These are phyloP conservation scores for Brachyptera risi DNA, from an alignment of 2,888 invertebrate genomes.

Conservation along the genomic window DNA sequence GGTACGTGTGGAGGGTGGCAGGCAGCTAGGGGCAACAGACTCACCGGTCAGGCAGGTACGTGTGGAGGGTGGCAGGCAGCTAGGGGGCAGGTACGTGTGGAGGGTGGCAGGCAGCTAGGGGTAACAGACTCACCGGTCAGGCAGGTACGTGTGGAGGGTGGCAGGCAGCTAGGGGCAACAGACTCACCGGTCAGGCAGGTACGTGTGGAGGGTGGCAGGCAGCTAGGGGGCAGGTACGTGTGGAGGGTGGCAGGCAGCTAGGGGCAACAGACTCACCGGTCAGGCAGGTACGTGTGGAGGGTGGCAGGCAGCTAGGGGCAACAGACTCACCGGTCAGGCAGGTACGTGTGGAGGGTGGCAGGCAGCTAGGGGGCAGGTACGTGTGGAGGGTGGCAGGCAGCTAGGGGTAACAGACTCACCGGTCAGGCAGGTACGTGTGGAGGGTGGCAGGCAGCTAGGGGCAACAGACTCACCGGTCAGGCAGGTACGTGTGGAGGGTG, in stretches of 20 bases:
- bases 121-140: slow-evolving; percentile 51
- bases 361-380: slow-evolving; percentile 80
- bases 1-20: slow-evolving; percentile 88
- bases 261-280: slow-evolving; percentile 43
- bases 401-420: too few relatives aligned
- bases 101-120: too few relatives aligned
- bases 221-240: slow-evolving; percentile 84
- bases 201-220: slow-evolving; percentile 85
- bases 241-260: slow-evolving; percentile 90
- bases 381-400: slow-evolving; percentile 90
- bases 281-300: slow-evolving; percentile 84
- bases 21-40: too few relatives aligned
- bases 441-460: too few relatives aligned
- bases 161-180: too few relatives aligned
- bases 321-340: slow-evolving; percentile 58
- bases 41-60: slow-evolving; percentile 69
- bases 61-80: slow-evolving; percentile 81
- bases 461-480: slow-evolving; percentile 51
- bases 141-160: slow-evolving; percentile 84
- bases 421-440: slow-evolving; percentile 82
- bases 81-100: slow-evolving; percentile 89
- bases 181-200: slow-evolving; percentile 61
- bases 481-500: slow-evolving; percentile 84
- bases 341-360: slow-evolving; percentile 86
- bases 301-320: too few relatives aligned